phyloP scores from a whole-genome alignment of 2,113 vertebrate genomes.

The Solea solea region DNA sequence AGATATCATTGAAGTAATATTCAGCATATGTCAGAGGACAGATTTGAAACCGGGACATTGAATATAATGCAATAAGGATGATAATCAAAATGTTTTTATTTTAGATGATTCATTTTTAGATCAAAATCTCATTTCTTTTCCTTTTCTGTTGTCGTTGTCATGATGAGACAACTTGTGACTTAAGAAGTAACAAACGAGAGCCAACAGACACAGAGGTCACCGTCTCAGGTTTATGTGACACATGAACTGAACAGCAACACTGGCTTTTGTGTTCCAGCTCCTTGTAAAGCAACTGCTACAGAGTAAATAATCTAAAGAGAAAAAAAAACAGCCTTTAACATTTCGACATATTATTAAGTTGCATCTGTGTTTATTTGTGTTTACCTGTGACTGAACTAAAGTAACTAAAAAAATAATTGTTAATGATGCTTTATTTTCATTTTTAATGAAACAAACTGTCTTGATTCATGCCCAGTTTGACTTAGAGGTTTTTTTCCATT shows the following conservation, averaged over 20 bases:
- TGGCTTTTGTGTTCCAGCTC: slow-evolving; percentile 21
- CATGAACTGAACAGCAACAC: background rate
- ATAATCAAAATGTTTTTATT: too few species aligned
- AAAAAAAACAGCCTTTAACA: background rate
- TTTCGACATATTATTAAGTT: background rate
- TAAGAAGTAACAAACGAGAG: slow-evolving; percentile 3
- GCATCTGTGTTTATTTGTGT: too few species aligned
- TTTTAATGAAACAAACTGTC: too few species aligned
- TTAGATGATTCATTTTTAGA: too few species aligned
- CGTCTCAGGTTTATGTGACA: slow-evolving; percentile 14
- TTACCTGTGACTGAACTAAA: too few species aligned
- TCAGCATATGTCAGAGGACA: too few species aligned
- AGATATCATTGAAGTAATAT: too few species aligned
- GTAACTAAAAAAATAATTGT: too few species aligned
- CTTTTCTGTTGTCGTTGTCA: slow-evolving; percentile 3
- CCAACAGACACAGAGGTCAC: slow-evolving; percentile 15
- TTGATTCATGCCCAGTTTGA: background rate
- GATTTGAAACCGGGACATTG: too few species aligned
- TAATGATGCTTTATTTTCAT: too few species aligned
- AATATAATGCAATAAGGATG: too few species aligned
- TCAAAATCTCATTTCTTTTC: too few species aligned
- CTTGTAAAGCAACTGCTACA: slow-evolving; percentile 5
- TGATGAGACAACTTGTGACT: background rate
- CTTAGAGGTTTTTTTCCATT: background rate
- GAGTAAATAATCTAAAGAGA: slow-evolving; percentile 22